Base-by-base conservation (phyloP, 1,140 invertebrate species). In the Drosophila watanabei region DNA sequence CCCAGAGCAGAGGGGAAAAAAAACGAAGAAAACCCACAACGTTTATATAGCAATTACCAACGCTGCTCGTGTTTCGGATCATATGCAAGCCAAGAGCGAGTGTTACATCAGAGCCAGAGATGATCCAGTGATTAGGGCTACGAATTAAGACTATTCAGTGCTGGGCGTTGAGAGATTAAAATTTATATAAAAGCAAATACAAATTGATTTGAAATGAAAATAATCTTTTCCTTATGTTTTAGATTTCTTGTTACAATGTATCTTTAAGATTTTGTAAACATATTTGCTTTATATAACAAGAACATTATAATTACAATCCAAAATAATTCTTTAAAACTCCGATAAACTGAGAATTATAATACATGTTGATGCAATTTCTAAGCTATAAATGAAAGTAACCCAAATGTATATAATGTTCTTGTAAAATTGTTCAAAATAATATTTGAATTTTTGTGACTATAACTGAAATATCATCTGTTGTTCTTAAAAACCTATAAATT, bases 41-140 rank as follows among this genome's bases (percentile, higher is more conserved):
- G 77, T 84, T 87, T 88, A 84, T 87, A 83, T 84, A 89, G 83
- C 83, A 80, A 87, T 87, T 87, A 87, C 84, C 80, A 88, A 80
- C 84, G 75, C 80, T 87, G 80, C 77, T 83, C 85, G 80, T 88
- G 72, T 89, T 87, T 80, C 76, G 70, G 75, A 83, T 58, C 77
- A 72, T 88, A 81, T 81, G 49, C 69, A 79, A 46, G 62, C 58
- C 56, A 8, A 52, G 28, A 54, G 43, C 37, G 33, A 32, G 56
- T 61, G 56, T 78, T 73, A 72, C 68, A 56, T 68, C 54, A 56
- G 30, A 71, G 45, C 58, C 39, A 62, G 75, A 70, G 75, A 57
- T 79, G 75, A 41, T 60, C 41, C 0, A 54, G 75, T 41, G 63
- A 43, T 72, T 32, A 20, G 13, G 20, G 5, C 0, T 10, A 30